Base-by-base conservation (phyloP, 2,888 invertebrate genomes). In the Callyntrura guangdongensis region DNA sequence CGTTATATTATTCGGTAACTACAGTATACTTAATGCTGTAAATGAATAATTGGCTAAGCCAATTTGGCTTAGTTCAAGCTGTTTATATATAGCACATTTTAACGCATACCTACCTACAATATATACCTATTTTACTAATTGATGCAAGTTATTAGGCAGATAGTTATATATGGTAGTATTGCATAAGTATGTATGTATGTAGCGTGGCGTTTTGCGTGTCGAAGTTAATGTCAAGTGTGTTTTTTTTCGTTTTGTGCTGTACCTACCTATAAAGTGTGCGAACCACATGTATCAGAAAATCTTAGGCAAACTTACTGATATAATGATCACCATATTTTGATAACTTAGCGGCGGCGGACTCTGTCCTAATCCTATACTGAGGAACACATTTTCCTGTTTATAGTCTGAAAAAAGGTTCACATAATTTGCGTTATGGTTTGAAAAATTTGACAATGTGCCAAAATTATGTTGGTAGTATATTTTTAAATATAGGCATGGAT, bases 261-360 rank as follows among this genome's bases (percentile, higher is more conserved):
- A 6, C 36, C 2, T 36, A 36, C 36, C 36, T 36, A 36, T 6
- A 36, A 6, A 4, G 56, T 67, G 83, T 20, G 81, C 81, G 20
- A 27, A 27, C 59, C 81, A 59, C 59, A 59, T 59, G 81, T 59
- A n/a, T 20, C 36, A 67, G 11, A 64, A 83, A 47, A 4, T 36
- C 36, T 36, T 36, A 36, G 3, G 36, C 6, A 36, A 36, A 36
- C 36, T 36, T 20, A 64, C 45, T 83, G 47, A 83, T 81, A 45
- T 64, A 17, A 83, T 47, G 22, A 64, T 64, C 83, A 47, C 47
- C 20, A 72, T 72, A 47, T 72, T 69, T 72, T 72, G 72, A 72
- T 72, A 14, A 47, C 47, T 72, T 72, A n/a, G 17, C 47, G 20
- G 47, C 17, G 45, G 72, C 17, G 45, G 72, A 8, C 20, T 72